Percentiles rank a stretch among this genome's conserved stretches.
These are phyloP conservation scores for Bostrychus sinensis DNA, from an alignment of 2,113 vertebrate genomes.

Conservation along the genomic window DNA sequence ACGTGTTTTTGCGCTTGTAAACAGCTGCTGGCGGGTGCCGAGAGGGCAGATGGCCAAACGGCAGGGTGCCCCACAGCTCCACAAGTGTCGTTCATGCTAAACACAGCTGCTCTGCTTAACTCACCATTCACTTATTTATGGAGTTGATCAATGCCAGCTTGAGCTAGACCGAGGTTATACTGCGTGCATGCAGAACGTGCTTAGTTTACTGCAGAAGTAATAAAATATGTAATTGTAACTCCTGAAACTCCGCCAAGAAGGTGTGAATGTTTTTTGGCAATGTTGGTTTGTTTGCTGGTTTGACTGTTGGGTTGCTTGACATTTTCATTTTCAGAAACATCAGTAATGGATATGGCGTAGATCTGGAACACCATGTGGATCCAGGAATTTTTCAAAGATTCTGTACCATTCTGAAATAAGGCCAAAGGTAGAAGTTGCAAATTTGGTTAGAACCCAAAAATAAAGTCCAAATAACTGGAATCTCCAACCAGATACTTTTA, in stretches of 20 bases:
- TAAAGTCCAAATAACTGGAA: too few species aligned
- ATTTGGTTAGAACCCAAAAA: neutral
- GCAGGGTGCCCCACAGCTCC: constrained; percentile 46
- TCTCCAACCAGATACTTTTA: too few species aligned
- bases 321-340: too few species aligned
- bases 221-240: neutral
- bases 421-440: too few species aligned
- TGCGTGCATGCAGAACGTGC: neutral
- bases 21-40: constrained; percentile 53
- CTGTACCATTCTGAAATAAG: too few species aligned
- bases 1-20: constrained; percentile 57
- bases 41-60: constrained; percentile 49
- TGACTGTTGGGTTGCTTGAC: too few species aligned
- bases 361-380: too few species aligned
- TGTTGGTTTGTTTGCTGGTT: too few species aligned
- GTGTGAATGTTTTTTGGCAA: neutral
- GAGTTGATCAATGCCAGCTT: constrained; percentile 16
- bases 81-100: constrained; percentile 38
- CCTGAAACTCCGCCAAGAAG: neutral
- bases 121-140: constrained; percentile 42
- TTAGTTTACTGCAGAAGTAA: neutral
- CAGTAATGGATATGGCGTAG: too few species aligned
- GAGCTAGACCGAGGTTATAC: neutral
- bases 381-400: too few species aligned
- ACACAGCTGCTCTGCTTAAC: constrained; percentile 58